Conservation (phyloP, 2,797 vertebrate genomes). For the Phoeniculus purpureus region DNA sequence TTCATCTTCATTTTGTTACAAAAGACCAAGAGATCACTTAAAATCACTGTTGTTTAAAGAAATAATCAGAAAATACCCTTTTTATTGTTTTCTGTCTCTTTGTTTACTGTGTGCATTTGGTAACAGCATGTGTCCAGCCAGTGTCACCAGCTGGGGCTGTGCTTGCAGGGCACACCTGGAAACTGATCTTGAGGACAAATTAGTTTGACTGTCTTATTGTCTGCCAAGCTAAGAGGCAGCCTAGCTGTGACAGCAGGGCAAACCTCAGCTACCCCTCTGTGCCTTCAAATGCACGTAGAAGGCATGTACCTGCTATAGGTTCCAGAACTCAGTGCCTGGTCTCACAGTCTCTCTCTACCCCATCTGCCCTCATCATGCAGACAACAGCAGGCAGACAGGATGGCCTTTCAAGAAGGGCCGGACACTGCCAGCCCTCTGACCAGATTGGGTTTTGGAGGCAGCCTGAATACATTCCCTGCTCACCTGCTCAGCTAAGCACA, state of each 20-base stretch:
- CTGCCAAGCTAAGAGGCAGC: background rate
- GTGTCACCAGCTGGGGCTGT: background rate
- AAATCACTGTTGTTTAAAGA: slow-evolving; percentile 3
- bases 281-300: background rate
- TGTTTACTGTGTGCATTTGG: slow-evolving; percentile 25
- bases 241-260: background rate
- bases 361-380: background rate
- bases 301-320: background rate
- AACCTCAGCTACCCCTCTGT: background rate
- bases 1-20: background rate
- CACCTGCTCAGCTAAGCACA: slow-evolving; percentile 25
- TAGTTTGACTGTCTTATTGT: background rate
- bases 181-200: background rate
- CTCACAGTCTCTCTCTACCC: background rate
- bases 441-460: background rate
- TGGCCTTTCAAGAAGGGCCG: background rate
- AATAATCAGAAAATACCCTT: background rate
- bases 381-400: slow-evolving; percentile 39
- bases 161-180: slow-evolving; percentile 8
- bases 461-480: background rate
- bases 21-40: background rate
- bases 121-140: background rate
- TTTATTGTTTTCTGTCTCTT: background rate
- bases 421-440: background rate
- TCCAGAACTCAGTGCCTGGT: background rate